Evolutionary conservation across 2,113 vertebrate genomes (phyloP).

Genomic region (Bostrychus sinensis): DNA sequence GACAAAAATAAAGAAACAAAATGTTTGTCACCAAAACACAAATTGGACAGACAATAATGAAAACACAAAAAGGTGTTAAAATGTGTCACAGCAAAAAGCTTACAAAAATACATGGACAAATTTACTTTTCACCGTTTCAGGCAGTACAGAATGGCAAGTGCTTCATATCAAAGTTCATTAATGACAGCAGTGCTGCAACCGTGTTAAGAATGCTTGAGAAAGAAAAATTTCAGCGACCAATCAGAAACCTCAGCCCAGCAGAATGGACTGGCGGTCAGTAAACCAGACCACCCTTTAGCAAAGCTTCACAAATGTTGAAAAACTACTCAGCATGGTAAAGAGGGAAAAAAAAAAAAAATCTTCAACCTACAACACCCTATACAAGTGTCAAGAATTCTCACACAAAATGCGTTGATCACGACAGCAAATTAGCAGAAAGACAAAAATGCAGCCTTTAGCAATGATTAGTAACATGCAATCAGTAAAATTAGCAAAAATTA

Average conservation of each 20-base stretch:
- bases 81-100: constrained; percentile 55
- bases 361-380: constrained; percentile 41
- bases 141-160: constrained; percentile 76
- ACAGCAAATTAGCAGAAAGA: constrained; percentile 2
- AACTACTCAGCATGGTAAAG: too few relatives aligned
- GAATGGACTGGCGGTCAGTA: constrained; percentile 12
- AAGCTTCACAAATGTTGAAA: constrained; percentile 47
- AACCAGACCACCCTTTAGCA: constrained; percentile 33
- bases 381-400: constrained; percentile 34
- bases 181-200: constrained; percentile 60
- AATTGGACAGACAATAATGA: constrained; percentile 52
- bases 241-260: constrained; percentile 7
- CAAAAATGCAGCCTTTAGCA: constrained; percentile 38
- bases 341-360: constrained; percentile 47
- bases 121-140: constrained; percentile 58
- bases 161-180: constrained; percentile 66
- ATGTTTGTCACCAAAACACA: constrained; percentile 57
- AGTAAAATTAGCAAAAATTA: constrained; percentile 61
- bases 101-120: constrained; percentile 34
- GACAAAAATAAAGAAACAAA: constrained; percentile 74
- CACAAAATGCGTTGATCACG: constrained; percentile 42
- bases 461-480: constrained; percentile 63
- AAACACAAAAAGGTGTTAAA: constrained; percentile 48
- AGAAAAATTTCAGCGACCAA: constrained; percentile 15
- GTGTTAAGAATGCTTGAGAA: constrained; percentile 40